A percentile compares a stretch with the other conserved stretches of the same genome.
These are phyloP conservation scores for Mionectes macconnelli DNA, from an alignment of 2,113 vertebrate species.

Conservation along the genomic window DNA sequence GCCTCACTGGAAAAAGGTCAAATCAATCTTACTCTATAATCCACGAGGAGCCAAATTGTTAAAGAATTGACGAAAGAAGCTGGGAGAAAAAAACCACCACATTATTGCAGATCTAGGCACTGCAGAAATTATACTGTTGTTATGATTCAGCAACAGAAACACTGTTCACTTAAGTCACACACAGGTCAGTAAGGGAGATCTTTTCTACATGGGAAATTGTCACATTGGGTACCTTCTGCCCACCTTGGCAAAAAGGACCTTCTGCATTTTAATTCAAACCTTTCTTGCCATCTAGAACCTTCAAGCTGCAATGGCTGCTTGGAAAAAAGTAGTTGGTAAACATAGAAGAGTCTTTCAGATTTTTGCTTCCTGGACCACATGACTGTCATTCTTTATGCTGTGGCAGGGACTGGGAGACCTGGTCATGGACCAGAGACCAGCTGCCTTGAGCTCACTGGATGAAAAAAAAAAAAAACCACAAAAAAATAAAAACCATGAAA, in stretches of 20 bases:
- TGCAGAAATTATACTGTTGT: background rate
- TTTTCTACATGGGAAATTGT: background rate
- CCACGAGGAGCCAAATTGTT: accelerated
- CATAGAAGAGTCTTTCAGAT: background rate
- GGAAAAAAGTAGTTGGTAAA: background rate
- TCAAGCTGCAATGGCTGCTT: background rate
- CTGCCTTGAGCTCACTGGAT: background rate
- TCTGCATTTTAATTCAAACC: background rate
- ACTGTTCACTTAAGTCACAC: background rate
- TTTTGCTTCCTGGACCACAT: background rate
- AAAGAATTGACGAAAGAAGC: background rate
- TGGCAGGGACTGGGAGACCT: background rate
- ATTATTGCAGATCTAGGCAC: background rate
- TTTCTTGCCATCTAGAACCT: background rate
- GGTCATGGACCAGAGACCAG: background rate
- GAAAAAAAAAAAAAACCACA: background rate
- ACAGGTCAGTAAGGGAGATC: background rate
- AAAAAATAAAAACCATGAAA: background rate
- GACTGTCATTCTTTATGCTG: background rate
- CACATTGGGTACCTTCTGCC: background rate
- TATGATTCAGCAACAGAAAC: background rate
- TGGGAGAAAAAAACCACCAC: background rate
- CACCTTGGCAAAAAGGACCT: background rate
- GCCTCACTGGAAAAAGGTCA: background rate
- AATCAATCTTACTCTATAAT: background rate